phyloP scores from a whole-genome alignment of 2,888 invertebrate genomes.

The Lepidocyrtinus sp. region DNA sequence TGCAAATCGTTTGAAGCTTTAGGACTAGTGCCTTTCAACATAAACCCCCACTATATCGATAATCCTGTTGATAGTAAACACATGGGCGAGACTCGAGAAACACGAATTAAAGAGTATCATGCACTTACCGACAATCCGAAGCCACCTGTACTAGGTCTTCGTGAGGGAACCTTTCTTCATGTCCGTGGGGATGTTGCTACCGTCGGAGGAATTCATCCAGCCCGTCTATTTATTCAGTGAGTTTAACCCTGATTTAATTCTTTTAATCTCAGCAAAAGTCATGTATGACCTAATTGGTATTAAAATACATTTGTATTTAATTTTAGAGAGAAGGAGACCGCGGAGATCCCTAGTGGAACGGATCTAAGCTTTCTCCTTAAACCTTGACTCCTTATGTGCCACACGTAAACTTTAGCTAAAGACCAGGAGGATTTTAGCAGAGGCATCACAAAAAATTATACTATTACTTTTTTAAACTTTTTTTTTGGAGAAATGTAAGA shows the following conservation, averaged over 20 bases:
- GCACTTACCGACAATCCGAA: conserved; percentile 76
- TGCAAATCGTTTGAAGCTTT: conserved; percentile 79
- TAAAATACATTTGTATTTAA: neutral
- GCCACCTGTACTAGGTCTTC: conserved; percentile 80
- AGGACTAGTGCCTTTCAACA: conserved; percentile 59
- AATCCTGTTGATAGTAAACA: conserved; percentile 78
- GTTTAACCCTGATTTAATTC: conserved; percentile 70
- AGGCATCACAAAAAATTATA: too few species aligned
- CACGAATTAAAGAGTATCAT: conserved; percentile 81
- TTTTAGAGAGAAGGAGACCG: conserved; percentile 75
- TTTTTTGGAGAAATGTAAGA: too few species aligned
- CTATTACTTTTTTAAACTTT: too few species aligned
- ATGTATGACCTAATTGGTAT: neutral
- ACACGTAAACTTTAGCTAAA: neutral
- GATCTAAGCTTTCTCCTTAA: conserved; percentile 78
- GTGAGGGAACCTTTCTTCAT: conserved; percentile 80
- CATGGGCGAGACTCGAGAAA: conserved; percentile 85
- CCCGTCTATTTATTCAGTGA: conserved; percentile 80
- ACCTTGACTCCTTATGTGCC: neutral
- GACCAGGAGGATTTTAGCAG: too few species aligned
- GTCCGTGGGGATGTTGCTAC: conserved; percentile 77
- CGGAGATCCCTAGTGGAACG: conserved; percentile 76
- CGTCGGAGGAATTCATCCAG: conserved; percentile 78
- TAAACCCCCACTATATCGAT: conserved; percentile 86
- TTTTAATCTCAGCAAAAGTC: neutral